Conservation (phyloP, 2,113 vertebrate species). For the Python bivittatus region DNA sequence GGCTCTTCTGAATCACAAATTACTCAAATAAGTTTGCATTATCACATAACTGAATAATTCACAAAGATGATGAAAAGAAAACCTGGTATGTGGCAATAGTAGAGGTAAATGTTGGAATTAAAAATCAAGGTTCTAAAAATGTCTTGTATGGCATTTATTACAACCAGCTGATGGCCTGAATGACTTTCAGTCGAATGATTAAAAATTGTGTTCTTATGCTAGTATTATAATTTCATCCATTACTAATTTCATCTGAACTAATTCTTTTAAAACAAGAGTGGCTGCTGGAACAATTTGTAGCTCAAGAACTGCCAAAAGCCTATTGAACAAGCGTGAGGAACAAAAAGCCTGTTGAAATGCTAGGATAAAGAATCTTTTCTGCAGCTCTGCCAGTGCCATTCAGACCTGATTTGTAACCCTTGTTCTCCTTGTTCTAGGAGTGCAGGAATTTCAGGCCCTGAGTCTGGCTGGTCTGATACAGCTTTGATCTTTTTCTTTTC, state of each 20-base stretch:
- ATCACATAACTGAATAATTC: not conserved
- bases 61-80: not conserved
- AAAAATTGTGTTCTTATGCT: not conserved
- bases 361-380: not conserved
- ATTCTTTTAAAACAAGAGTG: not conserved
- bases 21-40: not conserved
- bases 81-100: no score
- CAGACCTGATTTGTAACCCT: not conserved
- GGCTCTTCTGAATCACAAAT: not conserved
- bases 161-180: not conserved
- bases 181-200: not conserved
- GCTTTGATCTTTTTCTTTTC: not conserved
- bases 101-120: not conserved
- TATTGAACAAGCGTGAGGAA: no score
- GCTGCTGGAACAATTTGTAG: not conserved
- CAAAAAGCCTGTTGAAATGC: not conserved
- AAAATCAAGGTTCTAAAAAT: not conserved
- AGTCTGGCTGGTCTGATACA: not conserved
- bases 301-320: not conserved
- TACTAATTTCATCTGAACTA: slow-evolving; percentile 5
- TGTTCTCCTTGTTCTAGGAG: not conserved
- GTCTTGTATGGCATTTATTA: not conserved
- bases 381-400: not conserved
- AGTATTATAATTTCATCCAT: not conserved
- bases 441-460: not conserved